Percentiles rank a stretch among this genome's conserved stretches.
phyloP scores from a whole-genome alignment of 2,797 vertebrate species.

The Enteromius trimaculatus region DNA sequence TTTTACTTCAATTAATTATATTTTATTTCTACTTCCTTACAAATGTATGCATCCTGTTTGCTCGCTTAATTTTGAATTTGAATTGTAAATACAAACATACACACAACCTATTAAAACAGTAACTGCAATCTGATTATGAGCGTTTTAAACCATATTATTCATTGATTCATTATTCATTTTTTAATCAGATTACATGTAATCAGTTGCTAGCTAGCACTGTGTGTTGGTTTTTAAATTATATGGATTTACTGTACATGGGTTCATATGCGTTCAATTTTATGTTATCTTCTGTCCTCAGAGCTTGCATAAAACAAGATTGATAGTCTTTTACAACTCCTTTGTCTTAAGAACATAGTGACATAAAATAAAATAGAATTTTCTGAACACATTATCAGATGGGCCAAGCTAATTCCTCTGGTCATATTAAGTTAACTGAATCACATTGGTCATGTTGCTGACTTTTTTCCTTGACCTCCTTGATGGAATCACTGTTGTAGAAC shows the following conservation, averaged over 20 bases:
- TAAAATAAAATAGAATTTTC: not conserved
- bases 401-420: not conserved
- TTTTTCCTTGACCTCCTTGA: conserved; percentile 24
- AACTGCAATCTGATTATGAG: not conserved
- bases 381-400: conserved; percentile 1
- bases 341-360: not conserved
- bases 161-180: not conserved
- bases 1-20: not conserved
- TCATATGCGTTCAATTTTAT: not conserved
- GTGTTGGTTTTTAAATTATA: not conserved
- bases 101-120: not conserved
- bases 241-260: not conserved
- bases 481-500: conserved; percentile 31
- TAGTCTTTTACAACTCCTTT: not conserved
- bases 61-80: not conserved
- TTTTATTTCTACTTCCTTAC: not conserved
- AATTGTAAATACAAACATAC: not conserved
- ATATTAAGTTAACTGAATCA: not conserved
- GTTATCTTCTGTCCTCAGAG: not conserved
- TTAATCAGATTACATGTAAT: not conserved
- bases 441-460: not conserved
- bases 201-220: not conserved
- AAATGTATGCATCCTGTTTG: not conserved
- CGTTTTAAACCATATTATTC: not conserved
- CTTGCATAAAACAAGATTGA: not conserved